Evolutionary conservation across 2,113 vertebrate species (phyloP).

Genomic region (Acanthisitta chloris): DNA sequence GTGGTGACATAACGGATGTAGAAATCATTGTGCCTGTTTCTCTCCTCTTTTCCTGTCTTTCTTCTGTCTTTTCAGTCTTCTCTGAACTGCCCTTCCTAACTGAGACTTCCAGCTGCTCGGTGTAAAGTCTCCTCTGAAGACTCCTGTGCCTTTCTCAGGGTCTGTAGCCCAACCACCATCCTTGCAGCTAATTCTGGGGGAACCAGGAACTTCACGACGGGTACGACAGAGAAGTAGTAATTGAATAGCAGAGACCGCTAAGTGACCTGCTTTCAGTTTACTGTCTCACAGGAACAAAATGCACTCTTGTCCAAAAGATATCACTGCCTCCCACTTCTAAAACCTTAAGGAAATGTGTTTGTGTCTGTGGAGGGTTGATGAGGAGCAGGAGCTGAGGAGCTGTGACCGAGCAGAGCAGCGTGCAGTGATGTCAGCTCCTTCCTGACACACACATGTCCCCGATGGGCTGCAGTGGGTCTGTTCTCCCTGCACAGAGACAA

Average conservation of each 20-base stretch:
- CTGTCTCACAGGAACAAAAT: not conserved
- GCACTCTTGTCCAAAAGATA: not conserved
- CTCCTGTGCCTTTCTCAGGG: not conserved
- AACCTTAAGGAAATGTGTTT: not conserved
- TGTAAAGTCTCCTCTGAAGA: not conserved
- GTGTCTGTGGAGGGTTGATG: not conserved
- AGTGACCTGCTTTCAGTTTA: no score
- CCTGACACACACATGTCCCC: not conserved
- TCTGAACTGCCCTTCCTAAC: not conserved
- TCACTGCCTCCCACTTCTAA: not conserved
- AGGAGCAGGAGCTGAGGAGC: not conserved
- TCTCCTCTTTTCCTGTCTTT: not conserved
- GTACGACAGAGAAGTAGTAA: not conserved
- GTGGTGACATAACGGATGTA: not conserved
- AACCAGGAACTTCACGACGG: not conserved
- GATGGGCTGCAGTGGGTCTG: accelerated
- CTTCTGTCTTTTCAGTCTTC: conserved; percentile 33
- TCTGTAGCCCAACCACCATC: not conserved
- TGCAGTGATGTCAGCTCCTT: not conserved
- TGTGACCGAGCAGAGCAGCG: accelerated
- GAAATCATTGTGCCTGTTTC: not conserved
- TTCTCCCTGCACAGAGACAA: not conserved
- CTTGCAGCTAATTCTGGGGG: not conserved
- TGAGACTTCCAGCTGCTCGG: not conserved
- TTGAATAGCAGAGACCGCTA: not conserved